A percentile compares a stretch with the other conserved stretches of the same genome.
Evolutionary conservation across 2,797 vertebrate genomes (phyloP).

Genomic region (Tinamus major): DNA sequence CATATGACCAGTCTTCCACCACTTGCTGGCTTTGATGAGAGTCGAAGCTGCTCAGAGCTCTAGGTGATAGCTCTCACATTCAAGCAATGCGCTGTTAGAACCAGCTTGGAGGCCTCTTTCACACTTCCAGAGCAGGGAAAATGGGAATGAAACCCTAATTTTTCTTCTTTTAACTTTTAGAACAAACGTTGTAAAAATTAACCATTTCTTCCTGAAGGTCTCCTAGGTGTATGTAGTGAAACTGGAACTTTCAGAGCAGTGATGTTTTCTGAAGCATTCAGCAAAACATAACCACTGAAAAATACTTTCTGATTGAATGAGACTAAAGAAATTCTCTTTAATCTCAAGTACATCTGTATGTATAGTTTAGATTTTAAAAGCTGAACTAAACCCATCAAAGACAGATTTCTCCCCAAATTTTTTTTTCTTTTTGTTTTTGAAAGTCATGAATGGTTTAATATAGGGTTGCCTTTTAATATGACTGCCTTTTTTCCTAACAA

Average conservation of each 20-base stretch:
- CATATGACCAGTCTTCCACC: not conserved
- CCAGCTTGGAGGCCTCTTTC: not conserved
- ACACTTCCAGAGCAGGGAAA: not conserved
- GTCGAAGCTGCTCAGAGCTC: not conserved
- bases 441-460: slow-evolving; percentile 9
- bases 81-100: not conserved
- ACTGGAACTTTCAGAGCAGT: not conserved
- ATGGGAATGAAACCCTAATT: not conserved
- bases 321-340: not conserved
- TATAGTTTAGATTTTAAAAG: not conserved
- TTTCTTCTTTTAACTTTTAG: not conserved
- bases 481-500: not conserved
- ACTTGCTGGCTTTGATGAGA: not conserved
- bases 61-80: not conserved
- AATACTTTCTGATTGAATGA: not conserved
- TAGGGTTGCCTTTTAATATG: too few species aligned
- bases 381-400: not conserved
- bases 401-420: not conserved
- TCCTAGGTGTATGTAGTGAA: not conserved
- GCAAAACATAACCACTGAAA: not conserved
- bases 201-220: not conserved
- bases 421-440: not conserved
- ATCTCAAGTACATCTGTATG: not conserved
- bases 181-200: not conserved
- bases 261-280: not conserved